Evolutionary conservation across 2,888 invertebrate genomes (phyloP).

Genomic region (Heterodera filipjevi): DNA sequence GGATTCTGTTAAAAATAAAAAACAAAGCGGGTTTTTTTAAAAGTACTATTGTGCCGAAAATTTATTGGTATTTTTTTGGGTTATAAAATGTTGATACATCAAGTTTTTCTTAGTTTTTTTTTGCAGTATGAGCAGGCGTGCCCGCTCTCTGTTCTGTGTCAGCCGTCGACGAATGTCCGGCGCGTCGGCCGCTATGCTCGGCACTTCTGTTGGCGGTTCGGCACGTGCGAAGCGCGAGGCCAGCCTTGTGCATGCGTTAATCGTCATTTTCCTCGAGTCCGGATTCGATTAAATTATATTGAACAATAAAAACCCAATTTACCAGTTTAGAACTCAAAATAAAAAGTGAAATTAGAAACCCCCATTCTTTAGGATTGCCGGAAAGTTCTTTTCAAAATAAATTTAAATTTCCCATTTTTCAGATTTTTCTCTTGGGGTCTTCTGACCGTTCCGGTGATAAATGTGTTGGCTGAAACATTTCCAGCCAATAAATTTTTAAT

Average conservation of each 20-base stretch:
- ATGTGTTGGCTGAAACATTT: slow-evolving; percentile 90
- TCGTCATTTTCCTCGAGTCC: slow-evolving; percentile 99
- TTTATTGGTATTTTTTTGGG: too few species aligned
- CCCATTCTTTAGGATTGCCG: too few species aligned
- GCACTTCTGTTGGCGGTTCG: neutral
- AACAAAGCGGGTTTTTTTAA: neutral
- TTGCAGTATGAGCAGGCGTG: slow-evolving; percentile 6
- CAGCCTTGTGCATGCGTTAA: slow-evolving; percentile 94
- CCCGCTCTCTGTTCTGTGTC: slow-evolving; percentile 8
- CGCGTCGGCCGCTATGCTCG: slow-evolving; percentile 5
- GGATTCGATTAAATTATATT: too few species aligned
- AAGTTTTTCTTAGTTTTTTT: neutral
- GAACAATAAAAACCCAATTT: slow-evolving; percentile 67
- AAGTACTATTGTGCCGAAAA: too few species aligned
- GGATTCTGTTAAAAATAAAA: neutral
- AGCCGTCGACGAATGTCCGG: slow-evolving; percentile 8
- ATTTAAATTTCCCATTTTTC: neutral
- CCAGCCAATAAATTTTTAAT: slow-evolving; percentile 98
- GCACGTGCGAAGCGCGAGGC: slow-evolving; percentile 69
- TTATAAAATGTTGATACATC: too few species aligned
- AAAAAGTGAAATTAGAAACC: too few species aligned
- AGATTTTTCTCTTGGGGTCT: slow-evolving; percentile 72
- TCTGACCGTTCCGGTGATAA: slow-evolving; percentile 94
- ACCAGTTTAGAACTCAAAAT: too few species aligned
- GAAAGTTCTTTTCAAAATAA: too few species aligned